A percentile compares a stretch with the other conserved stretches of the same genome.
phyloP scores from a whole-genome alignment of 2,113 vertebrate genomes.

The Colinus virginianus region DNA sequence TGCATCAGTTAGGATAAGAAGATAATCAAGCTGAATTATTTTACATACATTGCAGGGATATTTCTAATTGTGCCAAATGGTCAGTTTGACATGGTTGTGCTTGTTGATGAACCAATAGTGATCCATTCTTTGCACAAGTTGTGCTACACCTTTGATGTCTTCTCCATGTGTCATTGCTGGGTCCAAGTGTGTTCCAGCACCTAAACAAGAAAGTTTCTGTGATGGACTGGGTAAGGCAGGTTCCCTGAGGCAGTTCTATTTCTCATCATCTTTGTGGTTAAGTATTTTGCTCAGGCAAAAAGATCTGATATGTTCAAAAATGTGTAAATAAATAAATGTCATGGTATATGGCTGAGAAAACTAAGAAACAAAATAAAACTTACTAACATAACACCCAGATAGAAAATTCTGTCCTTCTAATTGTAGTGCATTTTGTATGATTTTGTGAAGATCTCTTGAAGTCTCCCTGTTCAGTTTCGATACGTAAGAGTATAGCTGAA shows the following conservation, averaged over 20 bases:
- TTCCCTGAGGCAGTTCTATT: not conserved
- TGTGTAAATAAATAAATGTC: not conserved
- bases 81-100: not conserved
- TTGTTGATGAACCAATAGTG: not conserved
- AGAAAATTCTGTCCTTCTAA: not conserved
- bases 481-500: not conserved
- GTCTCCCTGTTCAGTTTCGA: not conserved
- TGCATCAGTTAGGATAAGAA: not conserved
- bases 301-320: not conserved
- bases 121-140: not conserved
- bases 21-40: not conserved
- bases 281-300: not conserved
- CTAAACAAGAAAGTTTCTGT: not conserved
- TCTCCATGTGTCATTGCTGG: not conserved
- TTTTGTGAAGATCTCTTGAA: not conserved
- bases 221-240: not conserved
- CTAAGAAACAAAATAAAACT: not conserved
- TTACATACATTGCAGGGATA: not conserved
- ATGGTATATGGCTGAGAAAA: not conserved
- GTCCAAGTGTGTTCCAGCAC: not conserved
- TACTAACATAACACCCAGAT: not conserved
- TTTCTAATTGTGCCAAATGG: not conserved
- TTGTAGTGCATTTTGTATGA: not conserved
- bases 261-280: not conserved
- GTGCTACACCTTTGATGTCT: not conserved